These are phyloP conservation scores for Tethya wilhelma DNA, from an alignment of 37 sponge, comb jelly and placozoan species.

Conservation along the genomic window DNA sequence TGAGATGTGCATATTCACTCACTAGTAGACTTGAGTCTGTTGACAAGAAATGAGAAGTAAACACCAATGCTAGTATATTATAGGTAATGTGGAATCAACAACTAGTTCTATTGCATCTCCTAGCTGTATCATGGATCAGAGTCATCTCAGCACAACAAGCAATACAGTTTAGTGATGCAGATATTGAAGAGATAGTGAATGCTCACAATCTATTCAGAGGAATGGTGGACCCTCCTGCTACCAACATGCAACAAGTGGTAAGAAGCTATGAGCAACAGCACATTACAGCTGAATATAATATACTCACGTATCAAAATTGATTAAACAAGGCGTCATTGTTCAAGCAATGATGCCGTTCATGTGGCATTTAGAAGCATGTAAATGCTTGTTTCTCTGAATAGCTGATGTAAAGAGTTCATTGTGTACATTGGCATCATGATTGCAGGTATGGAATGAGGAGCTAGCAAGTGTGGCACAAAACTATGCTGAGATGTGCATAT, in stretches of 20 bases:
- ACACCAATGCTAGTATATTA: too few species aligned
- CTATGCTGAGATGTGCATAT: constrained; percentile 30
- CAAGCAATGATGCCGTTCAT: too few species aligned
- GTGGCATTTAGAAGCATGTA: too few species aligned
- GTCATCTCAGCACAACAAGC: background rate
- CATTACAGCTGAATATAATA: background rate
- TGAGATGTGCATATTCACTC: constrained; percentile 14
- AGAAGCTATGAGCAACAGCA: background rate
- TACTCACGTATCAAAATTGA: background rate
- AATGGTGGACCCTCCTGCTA: constrained; percentile 58
- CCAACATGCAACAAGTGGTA: constrained; percentile 68
- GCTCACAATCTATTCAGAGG: constrained; percentile 50
- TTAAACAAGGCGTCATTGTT: too few species aligned
- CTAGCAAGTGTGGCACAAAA: constrained; percentile 46
- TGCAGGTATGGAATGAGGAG: constrained; percentile 54
- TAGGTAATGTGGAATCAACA: background rate
- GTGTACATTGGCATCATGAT: too few species aligned
- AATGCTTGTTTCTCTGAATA: too few species aligned
- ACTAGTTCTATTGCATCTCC: background rate
- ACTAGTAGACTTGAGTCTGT: too few species aligned
- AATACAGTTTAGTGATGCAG: constrained; percentile 6
- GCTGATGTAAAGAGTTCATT: background rate
- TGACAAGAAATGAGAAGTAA: too few species aligned
- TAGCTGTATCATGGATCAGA: background rate
- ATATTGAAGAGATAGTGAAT: constrained; percentile 25